These are phyloP conservation scores for Notoglanidium macrostoma DNA, from an alignment of 2,797 vertebrate genomes.

Conservation along the genomic window DNA sequence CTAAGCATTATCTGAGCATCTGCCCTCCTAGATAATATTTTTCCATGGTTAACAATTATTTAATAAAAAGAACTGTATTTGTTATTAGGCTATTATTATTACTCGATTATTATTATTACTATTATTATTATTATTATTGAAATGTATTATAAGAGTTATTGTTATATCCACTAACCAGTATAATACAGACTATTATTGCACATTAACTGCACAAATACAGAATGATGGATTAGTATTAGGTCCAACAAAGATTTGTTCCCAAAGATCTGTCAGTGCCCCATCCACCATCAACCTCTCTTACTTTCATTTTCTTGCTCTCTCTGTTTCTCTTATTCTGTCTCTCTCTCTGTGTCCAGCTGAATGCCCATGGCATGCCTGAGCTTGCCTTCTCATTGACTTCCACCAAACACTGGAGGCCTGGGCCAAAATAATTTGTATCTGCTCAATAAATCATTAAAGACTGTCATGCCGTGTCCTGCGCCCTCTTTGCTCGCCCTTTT, in stretches of 20 bases:
- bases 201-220: background rate
- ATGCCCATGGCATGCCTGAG: slow-evolving; percentile 70
- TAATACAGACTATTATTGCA: background rate
- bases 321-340: slow-evolving; percentile 41
- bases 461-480: slow-evolving; percentile 75
- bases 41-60: background rate
- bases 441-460: slow-evolving; percentile 84
- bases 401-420: slow-evolving; percentile 73
- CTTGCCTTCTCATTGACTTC: slow-evolving; percentile 70
- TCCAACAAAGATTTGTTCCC: slow-evolving; percentile 8
- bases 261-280: slow-evolving; percentile 26
- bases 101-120: too few relatives aligned
- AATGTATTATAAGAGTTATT: too few relatives aligned
- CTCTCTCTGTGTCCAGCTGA: slow-evolving; percentile 62
- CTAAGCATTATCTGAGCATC: background rate
- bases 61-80: background rate
- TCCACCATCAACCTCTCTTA: slow-evolving; percentile 7
- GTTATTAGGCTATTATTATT: background rate
- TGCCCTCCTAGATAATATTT: background rate
- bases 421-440: slow-evolving; percentile 86
- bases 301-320: slow-evolving; percentile 37
- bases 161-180: background rate
- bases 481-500: slow-evolving; percentile 45
- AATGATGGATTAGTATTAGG: background rate
- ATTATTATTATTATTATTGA: too few relatives aligned